Percentiles rank a stretch among this genome's conserved stretches.
These are phyloP conservation scores for Ferdinandea cuprea DNA, from an alignment of 2,888 invertebrate genomes.

Conservation along the genomic window DNA sequence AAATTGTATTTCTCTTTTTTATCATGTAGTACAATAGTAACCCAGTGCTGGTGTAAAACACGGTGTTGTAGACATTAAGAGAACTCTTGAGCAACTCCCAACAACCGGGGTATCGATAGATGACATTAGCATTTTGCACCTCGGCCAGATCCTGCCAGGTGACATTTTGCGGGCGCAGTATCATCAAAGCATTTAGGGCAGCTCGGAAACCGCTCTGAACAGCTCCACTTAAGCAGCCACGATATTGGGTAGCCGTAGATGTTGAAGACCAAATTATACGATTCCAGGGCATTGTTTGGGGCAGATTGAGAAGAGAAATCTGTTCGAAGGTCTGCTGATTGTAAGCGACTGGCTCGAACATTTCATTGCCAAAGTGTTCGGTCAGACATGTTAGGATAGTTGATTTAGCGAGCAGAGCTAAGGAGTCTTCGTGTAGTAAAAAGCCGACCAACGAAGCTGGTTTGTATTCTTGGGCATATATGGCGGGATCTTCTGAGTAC, in stretches of 20 bases:
- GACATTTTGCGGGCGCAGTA: conserved; percentile 80
- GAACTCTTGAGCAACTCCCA: conserved; percentile 77
- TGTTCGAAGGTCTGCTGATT: conserved; percentile 77
- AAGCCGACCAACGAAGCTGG: conserved; percentile 75
- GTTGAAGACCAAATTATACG: conserved; percentile 81
- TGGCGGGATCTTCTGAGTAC: conserved; percentile 76
- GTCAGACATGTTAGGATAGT: conserved; percentile 77
- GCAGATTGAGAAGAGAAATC: conserved; percentile 75
- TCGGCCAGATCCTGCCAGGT: conserved; percentile 80
- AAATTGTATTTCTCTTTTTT: conserved; percentile 46
- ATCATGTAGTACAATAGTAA: conserved; percentile 3
- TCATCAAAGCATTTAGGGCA: conserved; percentile 79
- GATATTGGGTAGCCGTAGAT: conserved; percentile 78
- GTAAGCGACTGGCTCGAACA: conserved; percentile 77
- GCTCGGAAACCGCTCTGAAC: conserved; percentile 81
- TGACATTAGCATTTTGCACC: conserved; percentile 75
- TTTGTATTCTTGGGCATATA: conserved; percentile 78
- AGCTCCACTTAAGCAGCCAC: conserved; percentile 81
- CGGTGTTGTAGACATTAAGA: conserved; percentile 80
- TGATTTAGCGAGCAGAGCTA: conserved; percentile 72
- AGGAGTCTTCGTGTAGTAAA: conserved; percentile 76
- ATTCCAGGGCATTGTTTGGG: conserved; percentile 79
- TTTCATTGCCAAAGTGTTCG: conserved; percentile 78
- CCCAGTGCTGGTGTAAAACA: conserved; percentile 76
- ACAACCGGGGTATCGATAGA: conserved; percentile 39